Evolutionary conservation across 2,797 vertebrate species (phyloP).

Genomic region (Mareca strepera): DNA sequence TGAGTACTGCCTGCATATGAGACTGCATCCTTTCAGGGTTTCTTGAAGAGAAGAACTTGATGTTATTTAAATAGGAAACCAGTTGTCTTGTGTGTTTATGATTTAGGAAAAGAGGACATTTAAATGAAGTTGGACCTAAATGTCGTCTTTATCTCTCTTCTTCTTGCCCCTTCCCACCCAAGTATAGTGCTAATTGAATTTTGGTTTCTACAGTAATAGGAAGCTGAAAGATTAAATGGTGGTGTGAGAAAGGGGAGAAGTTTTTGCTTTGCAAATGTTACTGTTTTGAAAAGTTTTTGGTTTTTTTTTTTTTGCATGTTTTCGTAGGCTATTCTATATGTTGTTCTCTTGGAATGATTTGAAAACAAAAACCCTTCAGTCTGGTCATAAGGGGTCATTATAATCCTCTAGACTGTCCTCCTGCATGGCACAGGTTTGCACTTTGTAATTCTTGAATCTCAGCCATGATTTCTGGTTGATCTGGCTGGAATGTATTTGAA

Average conservation of each 20-base stretch:
- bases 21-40: not conserved
- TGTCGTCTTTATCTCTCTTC: not conserved
- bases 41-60: not conserved
- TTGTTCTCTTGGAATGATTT: not conserved
- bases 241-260: not conserved
- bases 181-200: not conserved
- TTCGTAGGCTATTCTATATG: not conserved
- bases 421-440: not conserved
- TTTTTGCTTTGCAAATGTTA: not conserved
- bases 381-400: not conserved
- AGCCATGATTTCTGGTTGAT: not conserved
- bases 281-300: not conserved
- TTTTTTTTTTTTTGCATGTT: fast-evolving
- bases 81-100: not conserved
- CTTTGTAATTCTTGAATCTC: not conserved
- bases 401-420: not conserved
- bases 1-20: not conserved
- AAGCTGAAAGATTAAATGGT: not conserved
- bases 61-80: not conserved
- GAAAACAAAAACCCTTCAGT: not conserved
- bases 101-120: not conserved
- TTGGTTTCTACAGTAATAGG: not conserved
- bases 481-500: not conserved
- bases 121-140: not conserved
- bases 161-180: not conserved